Evolutionary conservation across 1,140 invertebrate genomes (phyloP).

Genomic region (Ceratina australensis): DNA sequence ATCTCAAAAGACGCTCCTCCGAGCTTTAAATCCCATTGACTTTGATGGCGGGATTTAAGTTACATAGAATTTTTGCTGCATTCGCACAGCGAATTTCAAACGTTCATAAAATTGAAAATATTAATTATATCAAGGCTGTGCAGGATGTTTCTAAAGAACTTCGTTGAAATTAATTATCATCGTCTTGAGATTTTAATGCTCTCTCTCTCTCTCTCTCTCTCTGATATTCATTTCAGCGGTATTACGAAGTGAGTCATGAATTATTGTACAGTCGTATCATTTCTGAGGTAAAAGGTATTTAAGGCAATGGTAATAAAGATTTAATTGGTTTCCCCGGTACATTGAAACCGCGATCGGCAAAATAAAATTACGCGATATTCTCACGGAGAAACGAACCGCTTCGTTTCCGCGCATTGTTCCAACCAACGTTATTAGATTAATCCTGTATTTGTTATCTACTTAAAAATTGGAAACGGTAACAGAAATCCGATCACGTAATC

Average conservation of each 20-base stretch:
- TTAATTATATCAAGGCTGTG: too few relatives aligned
- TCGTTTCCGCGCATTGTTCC: too few relatives aligned
- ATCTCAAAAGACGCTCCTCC: background rate
- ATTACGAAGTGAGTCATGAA: background rate
- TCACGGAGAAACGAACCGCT: too few relatives aligned
- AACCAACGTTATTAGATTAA: background rate
- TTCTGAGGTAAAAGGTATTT: background rate
- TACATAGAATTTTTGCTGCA: background rate
- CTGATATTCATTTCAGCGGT: background rate
- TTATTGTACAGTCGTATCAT: background rate
- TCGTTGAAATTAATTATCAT: constrained; percentile 7
- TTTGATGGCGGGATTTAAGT: background rate
- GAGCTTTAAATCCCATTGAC: background rate
- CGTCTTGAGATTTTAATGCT: background rate
- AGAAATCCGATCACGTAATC: background rate
- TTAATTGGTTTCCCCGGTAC: background rate
- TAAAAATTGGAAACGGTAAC: background rate
- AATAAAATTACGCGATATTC: too few relatives aligned
- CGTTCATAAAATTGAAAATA: too few relatives aligned
- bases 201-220: too few relatives aligned
- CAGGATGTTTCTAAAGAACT: background rate
- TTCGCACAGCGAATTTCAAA: too few relatives aligned
- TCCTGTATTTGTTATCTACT: background rate
- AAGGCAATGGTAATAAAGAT: background rate
- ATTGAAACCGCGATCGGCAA: too few relatives aligned